A percentile compares a stretch with the other conserved stretches of the same genome.
These are phyloP conservation scores for Poeciliopsis occidentalis DNA, from an alignment of 2,113 vertebrate genomes.

Conservation along the genomic window DNA sequence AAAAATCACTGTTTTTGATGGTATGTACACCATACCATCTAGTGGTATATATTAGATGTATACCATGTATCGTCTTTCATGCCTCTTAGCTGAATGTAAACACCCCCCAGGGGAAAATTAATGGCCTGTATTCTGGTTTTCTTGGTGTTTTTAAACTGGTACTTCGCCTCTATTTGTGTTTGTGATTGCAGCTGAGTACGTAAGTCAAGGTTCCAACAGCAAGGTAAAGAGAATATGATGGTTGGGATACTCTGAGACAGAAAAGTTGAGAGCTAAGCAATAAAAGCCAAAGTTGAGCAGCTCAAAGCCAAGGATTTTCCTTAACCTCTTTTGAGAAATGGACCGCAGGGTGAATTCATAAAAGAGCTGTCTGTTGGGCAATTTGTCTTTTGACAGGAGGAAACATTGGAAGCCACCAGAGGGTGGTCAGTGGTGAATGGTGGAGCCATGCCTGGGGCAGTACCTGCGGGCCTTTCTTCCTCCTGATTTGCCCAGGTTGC, in stretches of 20 bases:
- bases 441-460: constrained; percentile 84
- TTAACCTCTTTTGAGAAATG: constrained; percentile 82
- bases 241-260: no score
- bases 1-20: no score
- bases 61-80: no score
- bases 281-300: constrained; percentile 74
- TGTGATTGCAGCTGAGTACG: constrained; percentile 36
- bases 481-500: constrained; percentile 81
- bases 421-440: constrained; percentile 82
- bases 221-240: no score
- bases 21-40: no score
- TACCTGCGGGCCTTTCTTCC: constrained; percentile 88
- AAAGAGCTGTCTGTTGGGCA: constrained; percentile 83
- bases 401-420: constrained; percentile 84
- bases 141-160: constrained; percentile 34
- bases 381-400: constrained; percentile 95
- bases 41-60: no score
- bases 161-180: constrained; percentile 34
- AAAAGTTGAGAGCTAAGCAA: no score
- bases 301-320: constrained; percentile 84
- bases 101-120: constrained; percentile 50
- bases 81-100: constrained; percentile 31
- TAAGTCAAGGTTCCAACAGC: constrained; percentile 28
- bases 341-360: constrained; percentile 84
- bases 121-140: constrained; percentile 55